Base-by-base conservation (phyloP, 2,113 vertebrate genomes). In the Todiramphus saurophagus region DNA sequence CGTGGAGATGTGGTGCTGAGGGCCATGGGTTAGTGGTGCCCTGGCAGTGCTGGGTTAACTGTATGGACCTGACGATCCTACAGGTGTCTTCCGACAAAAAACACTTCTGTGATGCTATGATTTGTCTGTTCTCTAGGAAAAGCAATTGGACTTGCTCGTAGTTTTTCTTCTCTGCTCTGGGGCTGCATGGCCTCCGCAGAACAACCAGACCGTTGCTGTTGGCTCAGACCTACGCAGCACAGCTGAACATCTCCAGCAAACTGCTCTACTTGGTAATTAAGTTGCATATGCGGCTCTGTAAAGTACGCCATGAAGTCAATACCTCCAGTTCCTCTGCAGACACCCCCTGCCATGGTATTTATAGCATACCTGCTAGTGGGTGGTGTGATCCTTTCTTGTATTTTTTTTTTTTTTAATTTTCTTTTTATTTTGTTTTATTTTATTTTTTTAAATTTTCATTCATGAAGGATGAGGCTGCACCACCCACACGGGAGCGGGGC, bases 281-380 rank as follows among this genome's bases (percentile, higher is more conserved):
- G 83, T 76, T 25, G 58, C 64, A 70, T 82, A 70, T 69, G 74
- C 1, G 14, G 62, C 63, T 96, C 83, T 87, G 37, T 43, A 85
- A 51, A 96, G 92, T n/a, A n/a, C 16, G 5, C 94, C 94, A 72
- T 25, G 31, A 94, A 96, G 90, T 77, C 94, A 95, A 25, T 70
- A 76, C 91, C 95, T 96, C 93, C 87, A 92, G 79, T 78, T 96
- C 89, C 89, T 94, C 92, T 91, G 95, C 94, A 96, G 96, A 97
- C 96, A 94, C 95, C 97, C 97, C 96, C 94, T 96, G 89, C 87
- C 92, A 84, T 1, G 79, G 74, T 96, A 97, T 97, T 96, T 97
- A 95, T 95, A 97, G 95, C 74, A 51, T 28, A 94, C 96, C 93
- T 97, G 96, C 86, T 94, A 31, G 96, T 97, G 96, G 97, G 96